Evolutionary conservation across 2,888 invertebrate species (phyloP), one percentile per base, ranked within the genome.

Genomic region (Andrena trimmerana): DNA sequence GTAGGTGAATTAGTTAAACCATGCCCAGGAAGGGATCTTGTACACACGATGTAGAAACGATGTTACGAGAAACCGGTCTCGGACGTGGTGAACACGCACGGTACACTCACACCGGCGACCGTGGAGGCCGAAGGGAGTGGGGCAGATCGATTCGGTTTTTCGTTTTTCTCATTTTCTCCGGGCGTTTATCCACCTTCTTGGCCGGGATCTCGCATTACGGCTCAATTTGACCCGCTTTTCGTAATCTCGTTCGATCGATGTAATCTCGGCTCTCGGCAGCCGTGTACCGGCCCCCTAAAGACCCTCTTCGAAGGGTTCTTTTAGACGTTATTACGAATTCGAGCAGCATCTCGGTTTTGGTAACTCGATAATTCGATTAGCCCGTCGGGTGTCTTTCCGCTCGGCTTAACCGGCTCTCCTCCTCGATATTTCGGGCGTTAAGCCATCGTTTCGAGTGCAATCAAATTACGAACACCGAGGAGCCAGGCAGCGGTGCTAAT

Each of bases 61-160:
- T 90, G 90, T 92, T 90, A 90, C 88, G 88, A 88, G 90, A 90
- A 91, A 92, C 91, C 92, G 92, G 92, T 92, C 90, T 91, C 87
- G 86, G 80, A 78, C 77, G 67, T 78, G 31, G 71, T 13, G 74
- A 69, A 88, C 87, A 79, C 76, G 75, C 67, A 77, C 77, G 33
- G 0, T 27, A 42, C 68, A 3, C 27, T 2, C 1, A 50, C 24
- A n/a, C 60, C 5, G 24, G 24, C 5, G 24, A 5, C 2, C 5
- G 36, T 2, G n/a, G 20, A 48, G 52, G 48, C 54, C 50, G 16
- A 36, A 36, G 69, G 20, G 65, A 66, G 69, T 29, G 66, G 69
- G 57, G 73, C 10, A 63, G 78, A 80, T 48, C 72, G 79, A 76
- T 70, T 78, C 74, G 62, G 42, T 27, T 65, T 42, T 60, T 88